Base-by-base conservation (phyloP, 2,797 vertebrate species). In the Nyctibius grandis region DNA sequence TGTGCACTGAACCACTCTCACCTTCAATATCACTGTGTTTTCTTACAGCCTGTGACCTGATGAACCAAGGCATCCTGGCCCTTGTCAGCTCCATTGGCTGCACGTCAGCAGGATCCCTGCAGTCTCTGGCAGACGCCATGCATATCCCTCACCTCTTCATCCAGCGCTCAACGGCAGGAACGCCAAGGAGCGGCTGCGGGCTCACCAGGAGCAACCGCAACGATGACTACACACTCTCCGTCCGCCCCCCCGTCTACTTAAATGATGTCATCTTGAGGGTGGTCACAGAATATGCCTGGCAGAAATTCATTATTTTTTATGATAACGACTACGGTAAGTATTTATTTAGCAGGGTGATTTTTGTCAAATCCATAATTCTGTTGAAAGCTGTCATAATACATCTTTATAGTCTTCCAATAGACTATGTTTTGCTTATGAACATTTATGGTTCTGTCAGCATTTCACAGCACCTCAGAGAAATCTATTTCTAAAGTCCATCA, bases 271-370 rank as follows among this genome's bases (percentile, higher is more conserved):
- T 99, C 97, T 96, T 99, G 92, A 98, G 98, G 89, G 99, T 99
- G 95, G 98, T 99, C 96, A 99, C 98, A 1, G 99, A 99, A 96
- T 99, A 99, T 59, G 99, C 99, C 97, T 99, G 99, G 99, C 99
- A 99, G 98, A 99, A 99, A 97, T 99, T 99, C 97, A 99, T 99
- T 91, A 98, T 99, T 97, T 99, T 99, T 98, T 99, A 99, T 8
- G 99, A 99, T 91, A 99, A 98, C 0, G 98, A 99, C 94, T 99
- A 99, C 12, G 99, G 99, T 99, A 98, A 99, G 99, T 89, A 29
- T 73, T 86, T 95, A 25, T 72, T 89, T 87, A 74, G 61, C 50
- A 10, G 23, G 19, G 22, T 50, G 31, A 44, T 50, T 91, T 95
- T 78, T 95, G 47, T 85, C 61, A 84, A 44, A 51, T 59, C 25